Evolutionary conservation across 2,888 invertebrate genomes (phyloP).

Genomic region (Antheraea assamensis): DNA sequence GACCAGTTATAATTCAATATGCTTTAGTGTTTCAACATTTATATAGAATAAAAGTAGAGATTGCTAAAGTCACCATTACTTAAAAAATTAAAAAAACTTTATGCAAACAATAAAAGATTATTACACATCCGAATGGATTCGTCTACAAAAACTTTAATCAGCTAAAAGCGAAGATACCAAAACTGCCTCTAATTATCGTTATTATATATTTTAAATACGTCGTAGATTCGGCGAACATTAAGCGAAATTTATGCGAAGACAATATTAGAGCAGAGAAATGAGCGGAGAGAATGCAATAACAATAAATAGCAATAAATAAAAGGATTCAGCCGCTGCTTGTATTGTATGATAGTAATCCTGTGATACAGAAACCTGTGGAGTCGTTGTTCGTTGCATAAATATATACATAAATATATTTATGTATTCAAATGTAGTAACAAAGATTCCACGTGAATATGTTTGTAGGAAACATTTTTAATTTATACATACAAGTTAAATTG

Average conservation of each 20-base stretch:
- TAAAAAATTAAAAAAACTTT: not conserved
- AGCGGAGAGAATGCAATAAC: conserved; percentile 79
- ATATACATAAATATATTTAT: conserved; percentile 6
- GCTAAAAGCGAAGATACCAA: conserved; percentile 39
- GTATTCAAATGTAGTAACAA: not conserved
- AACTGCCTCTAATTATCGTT: conserved; percentile 63
- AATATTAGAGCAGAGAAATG: conserved; percentile 79
- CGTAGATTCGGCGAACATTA: conserved; percentile 62
- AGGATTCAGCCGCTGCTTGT: conserved; percentile 82
- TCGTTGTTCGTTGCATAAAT: conserved; percentile 28
- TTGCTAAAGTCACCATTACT: not conserved
- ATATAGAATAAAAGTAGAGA: too few relatives aligned
- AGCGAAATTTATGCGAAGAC: conserved; percentile 77
- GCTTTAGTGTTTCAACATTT: too few relatives aligned
- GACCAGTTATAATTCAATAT: too few relatives aligned
- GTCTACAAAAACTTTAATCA: conserved; percentile 47
- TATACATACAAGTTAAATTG: too few relatives aligned
- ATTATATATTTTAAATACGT: conserved; percentile 72
- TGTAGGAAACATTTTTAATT: too few relatives aligned
- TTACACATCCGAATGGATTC: conserved; percentile 44
- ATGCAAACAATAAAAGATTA: conserved; percentile 20
- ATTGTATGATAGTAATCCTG: conserved; percentile 82
- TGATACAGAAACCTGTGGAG: conserved; percentile 52
- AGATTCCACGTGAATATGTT: not conserved
- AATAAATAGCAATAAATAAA: conserved; percentile 84